These are phyloP conservation scores for Phalacrocorax carbo DNA, from an alignment of 2,113 vertebrate genomes.

Conservation along the genomic window DNA sequence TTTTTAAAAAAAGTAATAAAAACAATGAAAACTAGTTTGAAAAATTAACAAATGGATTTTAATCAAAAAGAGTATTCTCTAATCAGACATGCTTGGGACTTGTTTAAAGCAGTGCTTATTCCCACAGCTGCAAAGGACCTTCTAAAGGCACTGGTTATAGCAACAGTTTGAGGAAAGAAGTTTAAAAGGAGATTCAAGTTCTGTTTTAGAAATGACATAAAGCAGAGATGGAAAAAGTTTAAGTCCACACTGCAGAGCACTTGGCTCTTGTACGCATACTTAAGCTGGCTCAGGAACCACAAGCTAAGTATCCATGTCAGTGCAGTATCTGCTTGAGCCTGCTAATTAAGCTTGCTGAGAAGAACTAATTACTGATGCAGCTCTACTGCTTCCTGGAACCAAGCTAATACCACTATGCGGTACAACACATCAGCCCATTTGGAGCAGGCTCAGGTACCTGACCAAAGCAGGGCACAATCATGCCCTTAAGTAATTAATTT, in stretches of 20 bases:
- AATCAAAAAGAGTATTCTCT: slow-evolving; percentile 24
- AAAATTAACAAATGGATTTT: slow-evolving; percentile 70
- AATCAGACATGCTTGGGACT: not conserved
- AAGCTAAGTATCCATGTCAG: slow-evolving; percentile 66
- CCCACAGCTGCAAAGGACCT: not conserved
- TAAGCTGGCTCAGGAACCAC: slow-evolving; percentile 47
- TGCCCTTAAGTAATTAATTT: slow-evolving; percentile 21
- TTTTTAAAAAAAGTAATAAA: slow-evolving; percentile 63
- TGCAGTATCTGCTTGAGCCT: slow-evolving; percentile 55
- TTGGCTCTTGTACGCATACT: slow-evolving; percentile 41
- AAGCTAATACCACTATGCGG: slow-evolving; percentile 39
- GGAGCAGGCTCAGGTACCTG: not conserved
- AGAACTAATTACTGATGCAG: slow-evolving; percentile 67
- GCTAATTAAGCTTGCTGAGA: slow-evolving; percentile 66
- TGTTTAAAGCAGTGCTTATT: not conserved
- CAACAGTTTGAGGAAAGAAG: not conserved
- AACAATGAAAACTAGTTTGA: slow-evolving; percentile 64
- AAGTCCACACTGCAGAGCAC: not conserved
- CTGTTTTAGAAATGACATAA: slow-evolving; percentile 58
- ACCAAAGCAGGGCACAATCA: slow-evolving; percentile 14
- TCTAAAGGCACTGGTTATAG: not conserved
- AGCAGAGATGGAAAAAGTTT: slow-evolving; percentile 46
- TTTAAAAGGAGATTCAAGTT: slow-evolving; percentile 33
- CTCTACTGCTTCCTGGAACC: slow-evolving; percentile 46
- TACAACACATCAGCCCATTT: slow-evolving; percentile 23